These are phyloP conservation scores for Onychorhynchus coronatus DNA, from an alignment of 2,113 vertebrate genomes.

Conservation along the genomic window DNA sequence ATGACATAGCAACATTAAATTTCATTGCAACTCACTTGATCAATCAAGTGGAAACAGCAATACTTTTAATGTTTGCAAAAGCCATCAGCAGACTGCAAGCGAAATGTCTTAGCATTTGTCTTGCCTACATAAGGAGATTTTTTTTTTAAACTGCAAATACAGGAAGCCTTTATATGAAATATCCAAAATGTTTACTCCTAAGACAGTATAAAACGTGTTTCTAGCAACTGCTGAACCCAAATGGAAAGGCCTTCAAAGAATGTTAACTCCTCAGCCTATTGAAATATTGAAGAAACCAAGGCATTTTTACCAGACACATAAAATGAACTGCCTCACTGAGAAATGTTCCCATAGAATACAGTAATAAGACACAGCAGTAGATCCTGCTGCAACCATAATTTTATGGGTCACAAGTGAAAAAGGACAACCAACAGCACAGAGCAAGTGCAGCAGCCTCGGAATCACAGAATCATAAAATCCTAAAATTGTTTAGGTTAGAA, in stretches of 20 bases:
- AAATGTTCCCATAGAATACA: neutral
- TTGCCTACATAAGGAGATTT: neutral
- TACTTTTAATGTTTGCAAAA: constrained; percentile 16
- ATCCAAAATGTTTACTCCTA: neutral
- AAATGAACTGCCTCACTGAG: neutral
- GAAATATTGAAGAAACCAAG: neutral
- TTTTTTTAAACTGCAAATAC: neutral
- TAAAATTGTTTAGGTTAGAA: neutral
- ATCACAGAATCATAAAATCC: neutral
- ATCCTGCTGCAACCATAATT: neutral
- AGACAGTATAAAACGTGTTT: neutral
- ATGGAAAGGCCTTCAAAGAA: neutral
- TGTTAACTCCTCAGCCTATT: neutral
- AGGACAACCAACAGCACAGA: neutral
- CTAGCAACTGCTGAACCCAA: neutral
- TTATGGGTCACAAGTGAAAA: neutral
- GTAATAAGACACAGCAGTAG: neutral
- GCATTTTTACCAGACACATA: neutral
- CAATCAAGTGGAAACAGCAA: constrained; percentile 39
- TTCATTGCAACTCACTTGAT: constrained; percentile 38
- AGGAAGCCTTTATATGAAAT: constrained; percentile 14
- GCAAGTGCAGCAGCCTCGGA: neutral
- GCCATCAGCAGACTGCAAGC: neutral
- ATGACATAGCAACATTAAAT: constrained; percentile 16
- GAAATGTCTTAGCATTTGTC: neutral